Conservation (phyloP, 35 echinoderm and acorn worm genomes). For the Amphiura filiformis region DNA sequence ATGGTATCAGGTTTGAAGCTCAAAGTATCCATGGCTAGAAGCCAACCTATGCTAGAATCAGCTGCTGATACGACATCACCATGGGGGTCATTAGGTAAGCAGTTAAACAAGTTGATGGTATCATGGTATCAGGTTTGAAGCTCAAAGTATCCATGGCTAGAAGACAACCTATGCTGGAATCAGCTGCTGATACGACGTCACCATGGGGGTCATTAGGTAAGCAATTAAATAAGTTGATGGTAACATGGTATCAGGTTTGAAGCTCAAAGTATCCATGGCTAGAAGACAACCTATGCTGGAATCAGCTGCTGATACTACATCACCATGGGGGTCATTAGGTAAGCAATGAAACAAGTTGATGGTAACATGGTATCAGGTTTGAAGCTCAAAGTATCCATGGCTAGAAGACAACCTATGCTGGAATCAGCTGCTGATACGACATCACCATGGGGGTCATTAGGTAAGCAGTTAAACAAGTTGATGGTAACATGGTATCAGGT, state of each 20-base stretch:
- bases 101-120: conserved; percentile 13
- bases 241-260: conserved; percentile 6
- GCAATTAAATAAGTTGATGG: neutral
- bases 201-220: conserved; percentile 29
- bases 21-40: conserved; percentile 40
- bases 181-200: neutral
- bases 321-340: conserved; percentile 21
- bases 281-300: conserved; percentile 44
- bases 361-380: conserved; percentile 22
- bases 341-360: conserved; percentile 35
- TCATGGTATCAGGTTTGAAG: neutral
- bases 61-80: conserved; percentile 35
- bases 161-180: conserved; percentile 36
- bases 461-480: conserved; percentile 23
- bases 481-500: conserved; percentile 26
- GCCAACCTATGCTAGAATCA: conserved; percentile 12
- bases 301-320: neutral
- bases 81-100: conserved; percentile 39
- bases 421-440: neutral
- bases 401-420: conserved; percentile 46
- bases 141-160: conserved; percentile 59
- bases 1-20: conserved; percentile 11
- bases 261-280: conserved; percentile 50
- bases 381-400: conserved; percentile 41
- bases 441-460: conserved; percentile 14